These are phyloP conservation scores for Campaea margaritaria DNA, from an alignment of 2,888 invertebrate genomes.

Conservation along the genomic window DNA sequence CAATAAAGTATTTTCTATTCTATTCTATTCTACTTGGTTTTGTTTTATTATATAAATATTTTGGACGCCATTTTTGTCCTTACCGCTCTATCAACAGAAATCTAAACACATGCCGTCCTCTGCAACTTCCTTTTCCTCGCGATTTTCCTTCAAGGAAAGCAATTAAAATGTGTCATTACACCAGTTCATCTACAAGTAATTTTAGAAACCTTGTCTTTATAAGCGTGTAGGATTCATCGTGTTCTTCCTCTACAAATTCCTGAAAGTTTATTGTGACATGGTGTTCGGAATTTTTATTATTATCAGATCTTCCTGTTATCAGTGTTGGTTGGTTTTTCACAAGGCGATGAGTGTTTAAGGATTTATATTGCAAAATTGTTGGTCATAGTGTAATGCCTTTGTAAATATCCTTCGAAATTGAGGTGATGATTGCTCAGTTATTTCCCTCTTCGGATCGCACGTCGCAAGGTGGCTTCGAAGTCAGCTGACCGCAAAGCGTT, in stretches of 20 bases:
- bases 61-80: too few relatives aligned
- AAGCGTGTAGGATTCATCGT: background rate
- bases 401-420: slow-evolving; percentile 15
- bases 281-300: background rate
- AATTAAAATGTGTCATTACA: slow-evolving; percentile 4
- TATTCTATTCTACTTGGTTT: too few relatives aligned
- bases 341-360: slow-evolving; percentile 2
- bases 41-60: too few relatives aligned
- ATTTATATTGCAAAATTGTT: slow-evolving; percentile 4
- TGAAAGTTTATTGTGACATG: background rate
- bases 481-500: too few relatives aligned
- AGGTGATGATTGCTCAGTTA: background rate
- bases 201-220: slow-evolving; percentile 1
- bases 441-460: too few relatives aligned
- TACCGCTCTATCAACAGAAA: background rate
- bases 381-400: background rate
- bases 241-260: background rate
- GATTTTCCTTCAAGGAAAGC: slow-evolving; percentile 21
- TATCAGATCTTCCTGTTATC: slow-evolving; percentile 20
- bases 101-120: slow-evolving; percentile 14
- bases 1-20: too few relatives aligned
- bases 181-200: background rate
- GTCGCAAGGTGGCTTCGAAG: too few relatives aligned
- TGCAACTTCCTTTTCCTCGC: slow-evolving; percentile 12
- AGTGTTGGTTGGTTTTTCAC: slow-evolving; percentile 7